Base-by-base conservation (phyloP, 2,797 vertebrate genomes). In the Sebastes trivittatus region DNA sequence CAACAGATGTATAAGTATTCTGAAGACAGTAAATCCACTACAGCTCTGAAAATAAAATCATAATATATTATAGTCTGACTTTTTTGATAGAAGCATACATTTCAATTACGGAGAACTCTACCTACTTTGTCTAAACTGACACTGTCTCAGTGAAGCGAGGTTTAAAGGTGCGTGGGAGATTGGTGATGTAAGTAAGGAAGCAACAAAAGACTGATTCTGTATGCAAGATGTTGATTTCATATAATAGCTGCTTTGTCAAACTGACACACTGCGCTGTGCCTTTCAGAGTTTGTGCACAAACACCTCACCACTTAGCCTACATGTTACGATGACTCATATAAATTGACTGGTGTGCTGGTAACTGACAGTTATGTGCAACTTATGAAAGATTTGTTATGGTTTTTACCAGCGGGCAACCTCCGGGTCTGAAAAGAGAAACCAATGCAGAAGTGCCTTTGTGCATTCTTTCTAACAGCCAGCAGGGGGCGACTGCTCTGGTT, bases 1-100 rank as follows among this genome's bases (percentile, higher is more conserved):
- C 60, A 75, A 63, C 46, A 76, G 29, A 56, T 67, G 34, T 62
- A 34, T 34, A 32, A n/a, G 11, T 27, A 70, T 60, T 60, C n/a
- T 29, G 34, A 46, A 30, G 29, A 71, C 6, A 61, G 34, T 13
- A 29, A 82, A 56, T 29, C 22, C 16, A 49, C 9, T 29, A 1
- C 23, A 23, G 23, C 36, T 20, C 14, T 64, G 38, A 59, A 70
- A 52, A 72, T 62, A n/a, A 74, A 69, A 49, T 22, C n/a, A 36
- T 2, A 38, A 60, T 22, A 30, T 72, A 32, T 73, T 38, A 27
- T 42, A 25, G 6, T 30, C 11, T 16, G 9, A 46, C 16, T 7
- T 36, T 11, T 71, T 55, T 32, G 4, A 52, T 8, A 34, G 10
- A 61, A 27, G 18, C 20, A 38, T 20, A 13, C 3, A 20, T 77